phyloP scores from a whole-genome alignment of 2,113 vertebrate genomes.

The Calyptomena viridis region DNA sequence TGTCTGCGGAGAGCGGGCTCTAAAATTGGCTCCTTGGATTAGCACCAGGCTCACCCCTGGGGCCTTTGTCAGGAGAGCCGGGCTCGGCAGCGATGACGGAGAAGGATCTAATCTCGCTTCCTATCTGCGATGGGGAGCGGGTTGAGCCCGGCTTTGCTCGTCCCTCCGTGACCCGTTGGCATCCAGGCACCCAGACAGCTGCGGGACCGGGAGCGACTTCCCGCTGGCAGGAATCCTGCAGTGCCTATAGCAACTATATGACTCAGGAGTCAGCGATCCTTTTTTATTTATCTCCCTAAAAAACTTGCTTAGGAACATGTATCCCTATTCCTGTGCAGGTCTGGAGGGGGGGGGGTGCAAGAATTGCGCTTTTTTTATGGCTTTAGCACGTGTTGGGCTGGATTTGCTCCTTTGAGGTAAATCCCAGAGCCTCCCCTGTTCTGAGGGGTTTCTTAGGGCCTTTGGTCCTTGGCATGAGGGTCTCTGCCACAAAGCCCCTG shows the following conservation, averaged over 20 bases:
- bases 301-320: rapidly evolving
- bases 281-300: background rate
- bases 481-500: background rate
- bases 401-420: background rate
- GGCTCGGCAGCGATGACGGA: constrained; percentile 23
- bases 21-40: constrained; percentile 65
- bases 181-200: background rate
- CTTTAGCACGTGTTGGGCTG: background rate
- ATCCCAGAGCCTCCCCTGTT: background rate
- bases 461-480: background rate
- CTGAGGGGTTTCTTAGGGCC: rapidly evolving
- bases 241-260: rapidly evolving
- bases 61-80: constrained; percentile 31
- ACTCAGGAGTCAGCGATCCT: background rate
- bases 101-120: constrained; percentile 54
- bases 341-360: background rate
- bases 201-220: rapidly evolving
- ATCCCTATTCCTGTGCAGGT: background rate
- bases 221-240: background rate
- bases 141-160: background rate
- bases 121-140: background rate
- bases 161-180: background rate
- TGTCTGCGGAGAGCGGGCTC: constrained; percentile 44
- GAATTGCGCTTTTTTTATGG: rapidly evolving
- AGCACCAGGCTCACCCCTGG: constrained; percentile 19